These are phyloP conservation scores for Cyrtorhinus lividipennis DNA, from an alignment of 1,140 invertebrate genomes.

Conservation along the genomic window DNA sequence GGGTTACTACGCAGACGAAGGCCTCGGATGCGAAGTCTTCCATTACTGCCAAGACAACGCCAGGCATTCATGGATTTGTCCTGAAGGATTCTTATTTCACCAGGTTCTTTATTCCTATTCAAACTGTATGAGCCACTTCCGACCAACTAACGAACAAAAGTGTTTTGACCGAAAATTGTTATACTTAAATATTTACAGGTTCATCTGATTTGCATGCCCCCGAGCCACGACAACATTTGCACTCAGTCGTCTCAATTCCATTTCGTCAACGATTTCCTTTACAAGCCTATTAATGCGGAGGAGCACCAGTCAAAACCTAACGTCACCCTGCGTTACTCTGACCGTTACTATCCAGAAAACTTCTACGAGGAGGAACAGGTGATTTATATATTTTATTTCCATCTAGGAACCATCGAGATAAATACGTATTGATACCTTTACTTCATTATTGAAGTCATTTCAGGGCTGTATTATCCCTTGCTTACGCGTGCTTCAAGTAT, in stretches of 20 bases:
- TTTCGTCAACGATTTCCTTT: slow-evolving; percentile 84
- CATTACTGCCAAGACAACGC: slow-evolving; percentile 85
- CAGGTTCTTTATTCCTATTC: slow-evolving; percentile 40
- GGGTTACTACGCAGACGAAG: slow-evolving; percentile 83
- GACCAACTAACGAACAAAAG: too few species aligned
- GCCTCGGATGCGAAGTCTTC: slow-evolving; percentile 79
- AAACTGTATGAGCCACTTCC: too few species aligned
- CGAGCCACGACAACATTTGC: slow-evolving; percentile 75
- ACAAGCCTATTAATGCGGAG: slow-evolving; percentile 70
- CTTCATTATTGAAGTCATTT: too few species aligned
- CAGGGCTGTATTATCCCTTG: too few species aligned
- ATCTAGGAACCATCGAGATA: slow-evolving; percentile 14
- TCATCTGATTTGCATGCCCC: slow-evolving; percentile 85
- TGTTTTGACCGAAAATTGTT: too few species aligned
- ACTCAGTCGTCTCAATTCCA: slow-evolving; percentile 77
- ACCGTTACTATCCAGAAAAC: slow-evolving; percentile 37
- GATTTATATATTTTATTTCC: too few species aligned
- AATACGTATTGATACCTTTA: slow-evolving; percentile 11
- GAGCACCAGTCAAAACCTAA: slow-evolving; percentile 67
- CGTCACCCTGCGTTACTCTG: slow-evolving; percentile 67
- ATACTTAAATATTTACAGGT: slow-evolving; percentile 47
- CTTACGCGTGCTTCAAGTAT: too few species aligned
- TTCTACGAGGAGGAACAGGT: slow-evolving; percentile 23
- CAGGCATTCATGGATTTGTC: slow-evolving; percentile 85
- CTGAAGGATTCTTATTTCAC: slow-evolving; percentile 82